Base-by-base conservation (phyloP, 2,797 vertebrate genomes). In the Etheostoma nigrum region DNA sequence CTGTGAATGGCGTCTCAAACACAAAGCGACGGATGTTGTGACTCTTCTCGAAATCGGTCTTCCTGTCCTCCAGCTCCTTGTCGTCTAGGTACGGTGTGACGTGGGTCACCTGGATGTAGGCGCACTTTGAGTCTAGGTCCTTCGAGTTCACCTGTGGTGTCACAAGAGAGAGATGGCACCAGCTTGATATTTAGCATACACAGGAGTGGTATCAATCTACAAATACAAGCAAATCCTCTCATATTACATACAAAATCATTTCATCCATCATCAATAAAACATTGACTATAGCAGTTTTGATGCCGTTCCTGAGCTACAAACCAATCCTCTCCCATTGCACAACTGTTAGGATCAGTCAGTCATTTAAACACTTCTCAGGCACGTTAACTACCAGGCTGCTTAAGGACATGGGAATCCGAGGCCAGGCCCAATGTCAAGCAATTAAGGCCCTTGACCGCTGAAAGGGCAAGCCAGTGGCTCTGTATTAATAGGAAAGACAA, bases 41-140 rank as follows among this genome's bases (percentile, higher is more conserved):
- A 85, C 95, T 97, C 81, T 96, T 97, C 92, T 99, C 98, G 55
- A 99, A 99, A 82, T 99, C 97, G 0, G 98, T 99, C 88, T 96
- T 97, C 83, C 98, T 95, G 76, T 99, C 98, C 77, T 97, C 97
- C 60, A 97, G 83, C 89, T 99, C 98, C 79, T 99, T 99, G 69
- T 99, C 98, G 33, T 99, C 98, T 16, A 99, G 96, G 92, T 97
- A 96, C 0, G 98, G 97, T 4, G 91, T 92, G 53, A 99, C 98
- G 0, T 99, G 97, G 1, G 98, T 99, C 88, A 99, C 98, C 92
- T 99, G 98, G 90, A 99, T 98, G 81, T 99, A 99, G n/a, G 98
- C 98, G 1, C 96, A 98, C 91, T 97, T 99, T 52, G 96, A 96
- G 90, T 99, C 98, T 73, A 99, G 94, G 91, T 99, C 98, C 86